Evolutionary conservation across 1,140 invertebrate genomes (phyloP), one percentile per base, ranked within the genome.

Genomic region (Achatina immaculata): DNA sequence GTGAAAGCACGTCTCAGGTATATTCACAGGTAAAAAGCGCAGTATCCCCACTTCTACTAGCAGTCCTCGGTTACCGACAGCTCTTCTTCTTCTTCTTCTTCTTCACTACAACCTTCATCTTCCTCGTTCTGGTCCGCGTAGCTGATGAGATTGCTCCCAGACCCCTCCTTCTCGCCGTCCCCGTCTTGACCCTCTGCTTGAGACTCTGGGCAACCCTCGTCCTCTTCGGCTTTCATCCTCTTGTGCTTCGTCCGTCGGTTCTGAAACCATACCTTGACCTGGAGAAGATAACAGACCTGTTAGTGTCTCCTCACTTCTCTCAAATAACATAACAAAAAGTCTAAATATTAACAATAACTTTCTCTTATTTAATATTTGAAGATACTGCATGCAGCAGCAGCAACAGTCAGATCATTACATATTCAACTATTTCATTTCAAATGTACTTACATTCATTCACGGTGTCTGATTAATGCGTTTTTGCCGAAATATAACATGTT

Each of bases 191-290:
- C 81, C 28, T 78, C 78, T 6, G 62, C n/a, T 11, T 80, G 78
- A 0, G 66, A 71, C 1, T 68, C 65, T 51, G 81, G 83, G 40
- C 94, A 94, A 87, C 94, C 96, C 28, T 69, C 14, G n/a, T 96
- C 96, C 88, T 97, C 97, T 89, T 98, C 97, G 88, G 97, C 96
- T 91, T 98, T 96, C 94, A 97, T 96, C 74, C 97, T 92, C 93
- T 99, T 99, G 93, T 99, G 96, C 91, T 99, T 99, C 85, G 98
- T 99, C 90, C 98, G 93, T 84, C 98, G 93, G 90, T 99, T 99
- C 93, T 99, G 98, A 91, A 99, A 99, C 98, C 98, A 99, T 6
- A 99, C 97, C 93, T 99, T 99, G 31, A 98, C 97, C 97, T 98
- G 94, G 34, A 93, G 94, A 68, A 83, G 42, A 81, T 65, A 78